These are phyloP conservation scores for Oophaga sylvatica DNA, from an alignment of 2,797 vertebrate genomes.

Conservation along the genomic window DNA sequence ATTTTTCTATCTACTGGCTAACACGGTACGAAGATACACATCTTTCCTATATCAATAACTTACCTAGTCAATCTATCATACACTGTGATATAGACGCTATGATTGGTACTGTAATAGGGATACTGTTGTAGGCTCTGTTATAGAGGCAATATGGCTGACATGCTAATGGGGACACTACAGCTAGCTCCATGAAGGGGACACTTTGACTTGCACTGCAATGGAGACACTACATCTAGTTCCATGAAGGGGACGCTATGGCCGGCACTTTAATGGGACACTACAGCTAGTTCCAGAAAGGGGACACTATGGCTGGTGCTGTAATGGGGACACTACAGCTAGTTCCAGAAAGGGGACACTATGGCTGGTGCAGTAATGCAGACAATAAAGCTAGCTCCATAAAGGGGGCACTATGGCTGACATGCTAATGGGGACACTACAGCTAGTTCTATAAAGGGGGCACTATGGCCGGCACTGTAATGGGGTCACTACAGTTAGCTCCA, in stretches of 20 bases:
- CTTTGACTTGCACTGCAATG: background rate
- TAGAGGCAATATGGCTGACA: background rate
- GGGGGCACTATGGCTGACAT: background rate
- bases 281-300: background rate
- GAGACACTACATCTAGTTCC: background rate
- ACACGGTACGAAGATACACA: too few relatives aligned
- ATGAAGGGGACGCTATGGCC: background rate
- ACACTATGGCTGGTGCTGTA: background rate
- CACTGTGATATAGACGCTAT: background rate
- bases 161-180: background rate
- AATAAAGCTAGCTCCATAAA: background rate
- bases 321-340: background rate
- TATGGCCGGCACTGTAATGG: too few relatives aligned
- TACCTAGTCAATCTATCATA: background rate
- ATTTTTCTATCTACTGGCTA: too few relatives aligned
- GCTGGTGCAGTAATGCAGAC: background rate
- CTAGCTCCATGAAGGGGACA: too few relatives aligned
- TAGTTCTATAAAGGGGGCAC: background rate
- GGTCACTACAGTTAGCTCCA: too few relatives aligned
- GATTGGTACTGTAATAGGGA: background rate
- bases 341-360: background rate
- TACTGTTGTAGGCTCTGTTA: background rate
- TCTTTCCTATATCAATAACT: too few relatives aligned
- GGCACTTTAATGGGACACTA: background rate
- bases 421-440: background rate